phyloP scores from a whole-genome alignment of 2,113 vertebrate species.

The Mesocricetus auratus region DNA sequence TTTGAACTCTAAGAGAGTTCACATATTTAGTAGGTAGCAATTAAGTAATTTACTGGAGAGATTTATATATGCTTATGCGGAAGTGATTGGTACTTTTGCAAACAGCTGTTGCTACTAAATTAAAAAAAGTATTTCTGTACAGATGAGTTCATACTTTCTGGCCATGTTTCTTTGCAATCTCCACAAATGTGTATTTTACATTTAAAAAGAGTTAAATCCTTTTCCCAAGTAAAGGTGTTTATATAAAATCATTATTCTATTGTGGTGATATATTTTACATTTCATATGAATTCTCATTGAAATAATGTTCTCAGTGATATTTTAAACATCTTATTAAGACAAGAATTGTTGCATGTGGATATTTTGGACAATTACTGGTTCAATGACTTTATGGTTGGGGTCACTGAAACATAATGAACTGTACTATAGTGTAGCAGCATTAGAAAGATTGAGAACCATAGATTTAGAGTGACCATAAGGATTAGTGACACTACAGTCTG shows the following conservation, averaged over 20 bases:
- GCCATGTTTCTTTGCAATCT: constrained; percentile 45
- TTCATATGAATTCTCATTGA: constrained; percentile 30
- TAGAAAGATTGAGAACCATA: not conserved
- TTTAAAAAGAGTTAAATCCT: constrained; percentile 51
- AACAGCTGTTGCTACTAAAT: constrained; percentile 13
- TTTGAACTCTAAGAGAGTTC: constrained; percentile 32
- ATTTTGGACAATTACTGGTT: constrained; percentile 34
- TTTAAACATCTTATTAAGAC: constrained; percentile 27
- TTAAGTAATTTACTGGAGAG: constrained; percentile 13
- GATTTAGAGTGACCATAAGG: not conserved
- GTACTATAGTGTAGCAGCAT: not conserved
- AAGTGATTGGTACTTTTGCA: not conserved
- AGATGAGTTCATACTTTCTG: constrained; percentile 39
- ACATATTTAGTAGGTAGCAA: not conserved
- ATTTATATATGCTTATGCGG: not conserved
- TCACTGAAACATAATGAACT: not conserved
- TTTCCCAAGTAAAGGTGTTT: constrained; percentile 22
- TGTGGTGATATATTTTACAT: constrained; percentile 24
- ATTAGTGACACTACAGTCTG: constrained; percentile 29
- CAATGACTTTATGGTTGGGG: not conserved
- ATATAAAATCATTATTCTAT: constrained; percentile 7
- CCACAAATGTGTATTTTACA: constrained; percentile 8
- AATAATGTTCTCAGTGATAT: not conserved
- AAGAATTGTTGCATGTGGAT: constrained; percentile 1
- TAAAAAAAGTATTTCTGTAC: not conserved